Percentiles rank a stretch among this genome's conserved stretches.
phyloP scores from a whole-genome alignment of 2,888 invertebrate genomes.

The Eupithecia centaureata region DNA sequence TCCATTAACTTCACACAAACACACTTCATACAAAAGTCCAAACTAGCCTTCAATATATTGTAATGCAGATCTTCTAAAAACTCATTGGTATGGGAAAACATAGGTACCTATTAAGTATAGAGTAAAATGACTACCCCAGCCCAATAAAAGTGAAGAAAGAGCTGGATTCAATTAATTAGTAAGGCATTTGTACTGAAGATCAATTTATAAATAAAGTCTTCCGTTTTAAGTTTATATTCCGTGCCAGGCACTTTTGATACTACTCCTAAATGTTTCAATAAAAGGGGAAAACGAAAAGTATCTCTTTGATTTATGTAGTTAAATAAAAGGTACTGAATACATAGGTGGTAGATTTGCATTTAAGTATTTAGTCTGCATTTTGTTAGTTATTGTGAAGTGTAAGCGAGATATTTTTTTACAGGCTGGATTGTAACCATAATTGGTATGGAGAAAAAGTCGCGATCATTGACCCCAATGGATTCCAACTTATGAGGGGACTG shows the following conservation, averaged over 20 bases:
- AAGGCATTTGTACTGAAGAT: not conserved
- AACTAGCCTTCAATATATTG: not conserved
- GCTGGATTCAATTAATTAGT: not conserved
- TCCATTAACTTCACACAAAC: not conserved
- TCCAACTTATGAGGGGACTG: not conserved
- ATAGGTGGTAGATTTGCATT: not conserved
- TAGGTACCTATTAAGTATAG: not conserved
- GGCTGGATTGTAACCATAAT: not conserved
- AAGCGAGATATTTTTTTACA: not conserved
- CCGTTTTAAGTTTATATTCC: conserved; percentile 2
- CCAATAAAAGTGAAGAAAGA: not conserved
- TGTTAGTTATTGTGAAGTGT: no score
- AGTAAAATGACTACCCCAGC: not conserved
- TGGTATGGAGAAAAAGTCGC: not conserved
- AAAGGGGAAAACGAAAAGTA: conserved; percentile 5
- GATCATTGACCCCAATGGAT: not conserved
- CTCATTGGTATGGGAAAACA: not conserved
- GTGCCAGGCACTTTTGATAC: conserved; percentile 2
- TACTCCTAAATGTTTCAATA: conserved; percentile 1
- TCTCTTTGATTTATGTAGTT: conserved; percentile 8
- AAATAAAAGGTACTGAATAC: not conserved
- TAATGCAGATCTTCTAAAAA: not conserved
- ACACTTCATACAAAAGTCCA: not conserved
- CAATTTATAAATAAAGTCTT: not conserved
- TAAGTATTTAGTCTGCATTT: not conserved